Conservation (phyloP, 1,140 invertebrate genomes). For the Drosophila yakuba region DNA sequence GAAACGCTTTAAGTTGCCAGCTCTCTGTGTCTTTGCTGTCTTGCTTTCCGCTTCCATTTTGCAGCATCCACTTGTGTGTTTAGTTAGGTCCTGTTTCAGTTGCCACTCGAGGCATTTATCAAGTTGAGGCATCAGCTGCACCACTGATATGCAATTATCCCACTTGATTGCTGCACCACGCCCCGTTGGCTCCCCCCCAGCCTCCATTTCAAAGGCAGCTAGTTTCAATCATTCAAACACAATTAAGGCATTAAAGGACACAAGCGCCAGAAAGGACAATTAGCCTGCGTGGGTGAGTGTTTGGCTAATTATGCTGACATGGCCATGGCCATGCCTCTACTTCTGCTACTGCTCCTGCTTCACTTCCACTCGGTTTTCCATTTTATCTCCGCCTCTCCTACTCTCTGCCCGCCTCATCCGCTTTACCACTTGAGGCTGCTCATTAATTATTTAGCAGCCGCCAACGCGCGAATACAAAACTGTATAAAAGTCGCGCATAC, state of each 20-base stretch:
- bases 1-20: conserved; percentile 21
- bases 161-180: conserved; percentile 43
- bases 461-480: conserved; percentile 60
- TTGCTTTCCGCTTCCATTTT: neutral
- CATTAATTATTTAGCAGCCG: conserved; percentile 78
- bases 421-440: conserved; percentile 58
- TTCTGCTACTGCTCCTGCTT: conserved; percentile 32
- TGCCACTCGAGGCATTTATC: conserved; percentile 52
- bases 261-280: conserved; percentile 54
- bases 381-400: neutral
- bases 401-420: conserved; percentile 7
- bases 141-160: conserved; percentile 60
- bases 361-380: neutral
- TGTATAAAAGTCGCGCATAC: conserved; percentile 74
- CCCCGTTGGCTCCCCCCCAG: neutral
- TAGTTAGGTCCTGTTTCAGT: conserved; percentile 25
- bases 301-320: conserved; percentile 71
- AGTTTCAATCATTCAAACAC: conserved; percentile 76
- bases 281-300: conserved; percentile 37
- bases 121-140: conserved; percentile 52
- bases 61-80: conserved; percentile 19
- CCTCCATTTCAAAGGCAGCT: conserved; percentile 40
- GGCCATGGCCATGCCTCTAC: conserved; percentile 2
- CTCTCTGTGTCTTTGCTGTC: neutral
- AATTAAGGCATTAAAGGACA: conserved; percentile 71